These are phyloP conservation scores for Drosophila tanythrix DNA, from an alignment of 2,888 invertebrate species.

Conservation along the genomic window DNA sequence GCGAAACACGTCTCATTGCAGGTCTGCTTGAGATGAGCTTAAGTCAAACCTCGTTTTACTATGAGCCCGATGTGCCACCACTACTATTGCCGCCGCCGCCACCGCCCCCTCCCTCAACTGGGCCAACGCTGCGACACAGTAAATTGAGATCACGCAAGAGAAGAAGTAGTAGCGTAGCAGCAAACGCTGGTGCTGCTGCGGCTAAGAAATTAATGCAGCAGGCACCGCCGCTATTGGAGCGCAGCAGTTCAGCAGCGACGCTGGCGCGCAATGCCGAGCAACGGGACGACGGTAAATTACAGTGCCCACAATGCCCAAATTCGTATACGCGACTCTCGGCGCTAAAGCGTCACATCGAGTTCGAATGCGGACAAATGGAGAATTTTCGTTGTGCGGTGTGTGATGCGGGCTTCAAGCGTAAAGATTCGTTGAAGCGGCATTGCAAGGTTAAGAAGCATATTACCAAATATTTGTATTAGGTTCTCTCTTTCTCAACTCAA, in stretches of 20 bases:
- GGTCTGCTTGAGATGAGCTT: conserved; percentile 74
- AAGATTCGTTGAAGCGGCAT: conserved; percentile 69
- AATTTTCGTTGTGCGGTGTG: conserved; percentile 69
- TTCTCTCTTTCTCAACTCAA: conserved; percentile 6
- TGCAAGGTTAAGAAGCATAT: conserved; percentile 73
- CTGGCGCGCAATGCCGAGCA: conserved; percentile 65
- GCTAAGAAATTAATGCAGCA: conserved; percentile 20
- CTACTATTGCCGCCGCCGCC: conserved; percentile 15
- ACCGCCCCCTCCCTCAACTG: conserved; percentile 9
- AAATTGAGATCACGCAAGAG: conserved; percentile 64
- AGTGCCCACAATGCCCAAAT: conserved; percentile 72
- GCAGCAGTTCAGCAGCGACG: conserved; percentile 66
- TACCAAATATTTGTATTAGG: conserved; percentile 74
- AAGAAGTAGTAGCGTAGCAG: conserved; percentile 27
- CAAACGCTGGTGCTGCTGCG: conserved; percentile 1
- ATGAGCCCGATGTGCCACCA: conserved; percentile 52
- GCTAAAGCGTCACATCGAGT: conserved; percentile 73
- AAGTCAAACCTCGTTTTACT: conserved; percentile 61
- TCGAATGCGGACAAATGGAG: conserved; percentile 71
- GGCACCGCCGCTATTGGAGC: conserved; percentile 28
- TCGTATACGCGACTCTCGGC: conserved; percentile 70
- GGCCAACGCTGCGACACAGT: conserved; percentile 50
- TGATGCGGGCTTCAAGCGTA: conserved; percentile 75
- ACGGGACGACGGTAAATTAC: conserved; percentile 68
- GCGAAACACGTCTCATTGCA: conserved; percentile 59